Conservation (phyloP, 2,113 vertebrate species). For the Xiphophorus hellerii region DNA sequence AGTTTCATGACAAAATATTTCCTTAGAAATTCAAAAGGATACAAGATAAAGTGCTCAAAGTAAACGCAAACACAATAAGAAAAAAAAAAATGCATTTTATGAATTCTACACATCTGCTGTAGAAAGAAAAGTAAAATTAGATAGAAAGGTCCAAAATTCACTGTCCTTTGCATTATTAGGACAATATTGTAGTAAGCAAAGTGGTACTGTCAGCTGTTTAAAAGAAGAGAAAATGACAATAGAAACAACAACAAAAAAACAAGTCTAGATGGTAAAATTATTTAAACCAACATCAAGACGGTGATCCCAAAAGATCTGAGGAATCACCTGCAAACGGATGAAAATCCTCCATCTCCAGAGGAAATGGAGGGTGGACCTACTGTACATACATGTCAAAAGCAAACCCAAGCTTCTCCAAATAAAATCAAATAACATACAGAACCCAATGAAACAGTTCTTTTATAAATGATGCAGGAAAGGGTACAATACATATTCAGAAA, state of each 20-base stretch:
- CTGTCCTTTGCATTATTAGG: not conserved
- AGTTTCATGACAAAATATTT: not conserved
- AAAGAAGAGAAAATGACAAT: not conserved
- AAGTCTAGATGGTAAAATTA: not conserved
- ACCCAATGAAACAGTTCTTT: constrained; percentile 17
- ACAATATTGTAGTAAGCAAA: not conserved
- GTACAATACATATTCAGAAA: constrained; percentile 26
- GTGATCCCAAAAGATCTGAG: not conserved
- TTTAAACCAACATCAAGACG: not conserved
- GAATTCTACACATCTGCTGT: not conserved
- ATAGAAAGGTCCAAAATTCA: not conserved
- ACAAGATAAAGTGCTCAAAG: not conserved
- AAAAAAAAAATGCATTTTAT: not conserved
- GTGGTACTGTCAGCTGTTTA: not conserved
- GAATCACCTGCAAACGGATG: not conserved
- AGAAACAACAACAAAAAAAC: not conserved
- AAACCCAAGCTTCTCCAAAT: not conserved
- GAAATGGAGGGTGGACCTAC: not conserved
- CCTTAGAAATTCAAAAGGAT: not conserved
- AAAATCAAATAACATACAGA: not conserved
- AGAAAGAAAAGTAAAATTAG: not conserved
- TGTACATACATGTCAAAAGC: constrained; percentile 17
- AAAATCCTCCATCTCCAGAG: not conserved
- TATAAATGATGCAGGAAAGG: constrained; percentile 27
- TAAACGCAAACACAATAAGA: not conserved